Conservation (phyloP, 1,140 invertebrate genomes). For the Drosophila lini region DNA sequence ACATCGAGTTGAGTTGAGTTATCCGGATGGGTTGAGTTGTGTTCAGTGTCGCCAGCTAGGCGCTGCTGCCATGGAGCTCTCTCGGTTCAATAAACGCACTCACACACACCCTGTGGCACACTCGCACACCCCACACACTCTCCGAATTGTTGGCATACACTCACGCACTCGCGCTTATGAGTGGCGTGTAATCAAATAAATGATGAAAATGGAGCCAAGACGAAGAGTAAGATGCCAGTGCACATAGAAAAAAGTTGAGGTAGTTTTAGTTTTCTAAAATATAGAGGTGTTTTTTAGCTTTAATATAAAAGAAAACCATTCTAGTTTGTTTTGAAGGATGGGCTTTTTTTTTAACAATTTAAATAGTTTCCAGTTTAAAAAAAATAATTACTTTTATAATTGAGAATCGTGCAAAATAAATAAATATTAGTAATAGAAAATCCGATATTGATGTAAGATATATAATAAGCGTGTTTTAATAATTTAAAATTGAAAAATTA, state of each 20-base stretch:
- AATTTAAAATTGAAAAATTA: too few relatives aligned
- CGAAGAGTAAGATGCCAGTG: slow-evolving; percentile 26
- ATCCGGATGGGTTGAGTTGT: slow-evolving; percentile 26
- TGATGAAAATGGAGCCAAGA: slow-evolving; percentile 56
- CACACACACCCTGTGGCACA: slow-evolving; percentile 26
- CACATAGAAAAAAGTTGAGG: slow-evolving; percentile 8
- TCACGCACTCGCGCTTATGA: slow-evolving; percentile 61
- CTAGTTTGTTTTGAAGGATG: background rate
- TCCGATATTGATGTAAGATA: too few relatives aligned
- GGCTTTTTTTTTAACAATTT: background rate
- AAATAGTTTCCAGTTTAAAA: background rate
- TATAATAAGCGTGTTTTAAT: too few relatives aligned
- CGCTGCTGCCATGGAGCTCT: slow-evolving; percentile 43
- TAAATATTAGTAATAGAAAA: background rate
- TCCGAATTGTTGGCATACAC: slow-evolving; percentile 48
- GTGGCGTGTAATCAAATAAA: slow-evolving; percentile 64
- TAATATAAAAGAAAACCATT: too few relatives aligned
- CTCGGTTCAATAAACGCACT: slow-evolving; percentile 60
- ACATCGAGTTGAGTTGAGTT: slow-evolving; percentile 24
- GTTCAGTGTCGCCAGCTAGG: slow-evolving; percentile 51
- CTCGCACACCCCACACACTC: slow-evolving; percentile 22
- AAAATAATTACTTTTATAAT: background rate
- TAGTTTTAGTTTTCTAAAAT: background rate
- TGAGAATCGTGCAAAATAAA: background rate
- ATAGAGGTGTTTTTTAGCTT: background rate